Conservation (phyloP, 1,140 invertebrate genomes). For the Meloidogyne chitwoodi region DNA sequence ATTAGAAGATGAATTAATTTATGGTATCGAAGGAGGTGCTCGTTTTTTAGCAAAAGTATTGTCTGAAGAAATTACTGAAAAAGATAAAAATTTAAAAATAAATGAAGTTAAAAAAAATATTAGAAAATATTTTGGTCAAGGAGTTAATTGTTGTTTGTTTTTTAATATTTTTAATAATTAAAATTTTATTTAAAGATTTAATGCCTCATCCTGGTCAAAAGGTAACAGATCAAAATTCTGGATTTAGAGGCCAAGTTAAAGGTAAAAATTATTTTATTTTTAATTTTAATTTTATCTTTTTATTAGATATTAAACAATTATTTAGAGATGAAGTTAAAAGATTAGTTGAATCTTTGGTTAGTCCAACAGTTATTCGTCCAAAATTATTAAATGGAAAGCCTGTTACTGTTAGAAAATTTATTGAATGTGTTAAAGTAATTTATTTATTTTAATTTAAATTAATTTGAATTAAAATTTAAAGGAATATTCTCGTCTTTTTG, state of each 20-base stretch:
- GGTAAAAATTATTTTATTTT: constrained; percentile 29
- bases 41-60: constrained; percentile 43
- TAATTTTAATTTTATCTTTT: neutral
- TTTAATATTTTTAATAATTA: neutral
- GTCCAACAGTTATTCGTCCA: constrained; percentile 45
- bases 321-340: constrained; percentile 56
- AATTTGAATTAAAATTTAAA: constrained; percentile 24
- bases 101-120: constrained; percentile 48
- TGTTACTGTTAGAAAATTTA: constrained; percentile 55
- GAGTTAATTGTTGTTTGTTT: constrained; percentile 36
- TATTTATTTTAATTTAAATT: neutral
- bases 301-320: constrained; percentile 53
- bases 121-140: constrained; percentile 48
- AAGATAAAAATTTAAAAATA: neutral
- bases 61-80: neutral
- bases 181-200: constrained; percentile 24
- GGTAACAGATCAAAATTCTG: constrained; percentile 48
- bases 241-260: constrained; percentile 54
- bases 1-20: constrained; percentile 44
- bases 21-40: constrained; percentile 50
- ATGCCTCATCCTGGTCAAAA: constrained; percentile 57
- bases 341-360: constrained; percentile 47
- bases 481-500: constrained; percentile 53
- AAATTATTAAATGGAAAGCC: constrained; percentile 54
- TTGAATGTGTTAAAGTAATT: constrained; percentile 52